Base-by-base conservation (phyloP, 2,113 vertebrate species). In the Prunella fulvescens region DNA sequence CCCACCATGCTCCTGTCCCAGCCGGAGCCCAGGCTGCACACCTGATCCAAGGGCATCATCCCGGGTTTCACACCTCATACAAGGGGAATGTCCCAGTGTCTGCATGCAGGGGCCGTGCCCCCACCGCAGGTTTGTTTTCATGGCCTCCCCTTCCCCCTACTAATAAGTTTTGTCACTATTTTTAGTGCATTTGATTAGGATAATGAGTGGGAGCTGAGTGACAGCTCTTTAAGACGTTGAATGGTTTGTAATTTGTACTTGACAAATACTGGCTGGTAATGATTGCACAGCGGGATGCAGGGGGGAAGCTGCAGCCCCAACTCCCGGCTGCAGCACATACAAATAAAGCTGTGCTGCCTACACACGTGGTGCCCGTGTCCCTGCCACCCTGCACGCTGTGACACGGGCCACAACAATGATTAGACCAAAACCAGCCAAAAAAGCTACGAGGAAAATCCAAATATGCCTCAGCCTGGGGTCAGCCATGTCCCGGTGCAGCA, bases 101-200 rank as follows among this genome's bases (percentile, higher is more conserved):
- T 58, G 81, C 65, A 42, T 0, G 26, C 71, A 19, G 65, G 25
- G 62, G 78, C 51, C 5, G 1, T 19, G 31, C 73, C 71, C 71
- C 61, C 42, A 6, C 45, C 1, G 1, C 42, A 15, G 51, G 42
- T 83, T 73, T 90, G 51, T 91, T 84, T 92, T 39, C 62, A 44
- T 16, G 51, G 60, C 77, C 70, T 81, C 69, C 50, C 37, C 71
- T 53, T 77, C 84, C 51, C 65, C 70, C 35, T 6, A 4, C 45
- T 89, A 91, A 65, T 90, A 88, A 95, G 37, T 88, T 94, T 92
- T 82, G 81, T 71, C 89, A 64, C 90, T 94, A 97, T 96, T 97
- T 95, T 94, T 96, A 96, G 94, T 83, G 90, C 64, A 28, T 94
- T 94, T 97, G 92, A 97, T 97, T 93, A 95, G 93, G 91, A 92